Percentiles rank a stretch among this genome's conserved stretches.
These are phyloP conservation scores for Drosophila anceps DNA, from an alignment of 2,888 invertebrate genomes.

Conservation along the genomic window DNA sequence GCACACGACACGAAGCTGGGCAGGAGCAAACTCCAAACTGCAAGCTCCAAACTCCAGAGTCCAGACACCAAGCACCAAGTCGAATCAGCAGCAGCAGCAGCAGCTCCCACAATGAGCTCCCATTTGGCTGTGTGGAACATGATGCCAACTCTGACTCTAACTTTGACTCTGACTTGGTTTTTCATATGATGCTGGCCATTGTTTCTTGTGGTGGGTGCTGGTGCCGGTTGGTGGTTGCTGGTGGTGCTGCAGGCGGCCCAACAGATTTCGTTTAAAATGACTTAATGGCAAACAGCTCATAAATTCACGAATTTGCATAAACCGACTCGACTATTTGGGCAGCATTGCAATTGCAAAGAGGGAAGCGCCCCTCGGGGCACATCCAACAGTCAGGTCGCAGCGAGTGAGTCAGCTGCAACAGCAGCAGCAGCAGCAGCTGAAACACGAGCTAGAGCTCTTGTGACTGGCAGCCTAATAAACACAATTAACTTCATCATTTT, in stretches of 20 bases:
- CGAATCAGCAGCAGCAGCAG: background rate
- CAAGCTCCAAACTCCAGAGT: slow-evolving; percentile 11
- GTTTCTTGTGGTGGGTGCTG: slow-evolving; percentile 48
- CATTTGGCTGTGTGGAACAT: slow-evolving; percentile 22
- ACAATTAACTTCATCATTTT: slow-evolving; percentile 83
- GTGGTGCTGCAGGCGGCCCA: slow-evolving; percentile 54
- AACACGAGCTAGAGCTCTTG: slow-evolving; percentile 53
- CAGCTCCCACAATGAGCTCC: slow-evolving; percentile 25
- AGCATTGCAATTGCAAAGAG: slow-evolving; percentile 49
- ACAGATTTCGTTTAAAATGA: slow-evolving; percentile 75
- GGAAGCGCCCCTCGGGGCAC: slow-evolving; percentile 69
- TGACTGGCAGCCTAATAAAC: slow-evolving; percentile 80
- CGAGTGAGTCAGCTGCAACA: slow-evolving; percentile 51
- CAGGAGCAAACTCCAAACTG: slow-evolving; percentile 32
- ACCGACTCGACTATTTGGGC: slow-evolving; percentile 62
- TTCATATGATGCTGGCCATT: slow-evolving; percentile 57
- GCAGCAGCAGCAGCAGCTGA: slow-evolving; percentile 39
- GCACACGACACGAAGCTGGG: slow-evolving; percentile 69
- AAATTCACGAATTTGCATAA: slow-evolving; percentile 80
- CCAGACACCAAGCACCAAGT: background rate
- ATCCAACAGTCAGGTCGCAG: slow-evolving; percentile 35
- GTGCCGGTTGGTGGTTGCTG: slow-evolving; percentile 35
- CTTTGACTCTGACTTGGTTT: slow-evolving; percentile 39
- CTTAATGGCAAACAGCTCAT: slow-evolving; percentile 79
- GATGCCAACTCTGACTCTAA: slow-evolving; percentile 15